Percentiles rank a stretch among this genome's conserved stretches.
These are phyloP conservation scores for Paedocypris sp. DNA, from an alignment of 2,113 vertebrate species.

Conservation along the genomic window DNA sequence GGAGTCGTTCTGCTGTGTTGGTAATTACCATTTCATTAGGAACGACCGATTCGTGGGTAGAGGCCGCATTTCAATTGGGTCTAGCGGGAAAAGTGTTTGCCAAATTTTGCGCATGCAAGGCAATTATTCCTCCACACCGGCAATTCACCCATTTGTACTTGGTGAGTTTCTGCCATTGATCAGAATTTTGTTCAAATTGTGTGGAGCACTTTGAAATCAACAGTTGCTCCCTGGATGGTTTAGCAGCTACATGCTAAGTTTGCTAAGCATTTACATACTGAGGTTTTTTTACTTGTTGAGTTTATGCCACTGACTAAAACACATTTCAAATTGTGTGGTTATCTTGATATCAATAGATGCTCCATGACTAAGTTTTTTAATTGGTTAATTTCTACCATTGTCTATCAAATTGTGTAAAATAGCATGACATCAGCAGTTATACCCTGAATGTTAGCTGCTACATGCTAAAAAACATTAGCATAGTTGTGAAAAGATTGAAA, in stretches of 20 bases:
- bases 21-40: constrained; percentile 70
- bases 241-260: constrained; percentile 5
- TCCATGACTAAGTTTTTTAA: constrained; percentile 42
- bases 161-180: constrained; percentile 50
- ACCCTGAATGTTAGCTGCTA: neutral
- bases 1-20: constrained; percentile 61
- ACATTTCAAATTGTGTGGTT: constrained; percentile 44
- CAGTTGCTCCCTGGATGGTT: neutral
- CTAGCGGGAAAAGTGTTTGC: constrained; percentile 56
- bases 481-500: too few relatives aligned
- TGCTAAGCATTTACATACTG: too few relatives aligned
- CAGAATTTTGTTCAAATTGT: constrained; percentile 45
- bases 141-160: constrained; percentile 61
- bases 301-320: constrained; percentile 50
- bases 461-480: neutral
- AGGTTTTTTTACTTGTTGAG: constrained; percentile 60
- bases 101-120: constrained; percentile 55
- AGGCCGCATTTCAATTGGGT: constrained; percentile 61
- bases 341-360: constrained; percentile 29
- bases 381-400: constrained; percentile 52
- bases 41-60: constrained; percentile 64
- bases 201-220: constrained; percentile 44
- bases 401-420: constrained; percentile 46
- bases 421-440: constrained; percentile 28
- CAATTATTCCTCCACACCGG: constrained; percentile 59